Evolutionary conservation across 2,797 vertebrate species (phyloP).

Genomic region (Echeneis naucrates): DNA sequence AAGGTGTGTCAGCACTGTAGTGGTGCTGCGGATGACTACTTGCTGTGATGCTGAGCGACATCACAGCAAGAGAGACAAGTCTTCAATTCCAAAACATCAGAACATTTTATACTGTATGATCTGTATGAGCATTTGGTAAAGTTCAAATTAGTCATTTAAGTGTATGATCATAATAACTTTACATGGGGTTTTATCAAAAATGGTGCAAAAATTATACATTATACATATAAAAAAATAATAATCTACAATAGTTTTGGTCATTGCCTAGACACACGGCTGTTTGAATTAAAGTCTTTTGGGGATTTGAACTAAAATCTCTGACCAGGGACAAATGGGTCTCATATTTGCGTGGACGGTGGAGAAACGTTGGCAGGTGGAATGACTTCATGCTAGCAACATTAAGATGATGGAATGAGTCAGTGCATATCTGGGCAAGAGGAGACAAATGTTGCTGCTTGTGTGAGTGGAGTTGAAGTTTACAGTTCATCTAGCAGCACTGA

Average conservation of each 20-base stretch:
- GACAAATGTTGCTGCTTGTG: slow-evolving; percentile 16
- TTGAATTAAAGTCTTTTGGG: not conserved
- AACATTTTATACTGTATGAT: not conserved
- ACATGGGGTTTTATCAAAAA: not conserved
- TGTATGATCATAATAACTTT: no score
- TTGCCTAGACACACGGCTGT: not conserved
- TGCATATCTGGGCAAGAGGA: slow-evolving; percentile 22
- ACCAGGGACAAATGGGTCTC: not conserved
- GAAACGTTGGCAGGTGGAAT: slow-evolving; percentile 45
- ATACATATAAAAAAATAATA: no score
- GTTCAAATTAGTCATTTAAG: not conserved
- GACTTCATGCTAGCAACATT: slow-evolving; percentile 30
- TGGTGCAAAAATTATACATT: not conserved
- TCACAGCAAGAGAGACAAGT: no score
- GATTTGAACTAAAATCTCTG: not conserved
- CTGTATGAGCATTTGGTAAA: not conserved
- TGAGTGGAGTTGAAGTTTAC: slow-evolving; percentile 41
- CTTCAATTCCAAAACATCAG: no score
- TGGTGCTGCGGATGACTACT: no score
- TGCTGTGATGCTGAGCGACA: no score
- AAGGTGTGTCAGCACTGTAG: no score
- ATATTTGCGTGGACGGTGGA: slow-evolving; percentile 1
- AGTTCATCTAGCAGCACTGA: slow-evolving; percentile 54
- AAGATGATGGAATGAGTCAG: slow-evolving; percentile 58
- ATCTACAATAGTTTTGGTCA: not conserved